Base-by-base conservation (phyloP, 2,888 invertebrate genomes). In the Drosophila fungiperda region DNA sequence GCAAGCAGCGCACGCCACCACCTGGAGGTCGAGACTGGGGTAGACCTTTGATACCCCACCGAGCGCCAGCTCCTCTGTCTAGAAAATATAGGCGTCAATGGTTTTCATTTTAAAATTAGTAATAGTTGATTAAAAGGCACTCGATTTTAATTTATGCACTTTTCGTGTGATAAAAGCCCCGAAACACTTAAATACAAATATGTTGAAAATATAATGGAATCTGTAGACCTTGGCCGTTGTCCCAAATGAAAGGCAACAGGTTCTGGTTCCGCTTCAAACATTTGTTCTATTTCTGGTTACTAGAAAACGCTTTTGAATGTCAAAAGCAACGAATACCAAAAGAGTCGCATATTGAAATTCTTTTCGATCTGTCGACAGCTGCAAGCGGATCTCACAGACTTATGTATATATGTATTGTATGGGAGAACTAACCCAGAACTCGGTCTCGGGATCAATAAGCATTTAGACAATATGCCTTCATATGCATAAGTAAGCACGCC, bases 161-260 rank as follows among this genome's bases (percentile, higher is more conserved):
- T 78, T 84, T 78, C 82, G 84, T 87, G 87, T 83, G 79, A 86
- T 67, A 57, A 40, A 17, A 29, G 59, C n/a, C 69, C 65, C 69
- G 55, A 80, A 78, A 76, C 76, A 82, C 80, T 53, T 66, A 61
- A 77, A 76, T 84, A 68, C 68, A 75, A 69, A 76, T 78, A 70
- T 64, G 74, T 74, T 72, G 64, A 65, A 52, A 68, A 68, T 53
- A 76, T 52, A 64, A 8, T 15, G 50, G 53, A 17, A 17, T 17
- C 20, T 42, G 53, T 59, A 26, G 20, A 38, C 54, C 72, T 29
- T 65, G 48, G 58, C 48, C 45, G 49, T 69, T 65, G 68, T 68
- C 80, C 80, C 80, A 82, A 87, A 87, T 78, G 84, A 85, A 85
- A 85, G 85, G 84, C 60, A 85, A 85, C 85, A 77, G 76, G 84